Percentiles rank a stretch among this genome's conserved stretches.
Conservation (phyloP, 37 sponge, comb jelly and placozoan genomes). For the Dysidea cf. avara region DNA sequence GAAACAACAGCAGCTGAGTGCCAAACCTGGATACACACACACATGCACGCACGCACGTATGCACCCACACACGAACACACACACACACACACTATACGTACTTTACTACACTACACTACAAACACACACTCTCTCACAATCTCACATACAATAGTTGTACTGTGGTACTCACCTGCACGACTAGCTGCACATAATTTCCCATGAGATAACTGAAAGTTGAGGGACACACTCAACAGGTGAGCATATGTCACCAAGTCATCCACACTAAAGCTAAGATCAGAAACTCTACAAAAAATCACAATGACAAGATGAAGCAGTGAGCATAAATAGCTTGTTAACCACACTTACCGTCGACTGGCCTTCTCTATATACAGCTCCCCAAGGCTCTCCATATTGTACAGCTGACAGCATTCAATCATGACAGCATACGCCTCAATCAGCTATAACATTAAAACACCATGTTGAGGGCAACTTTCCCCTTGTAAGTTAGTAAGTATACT, state of each 20-base stretch:
- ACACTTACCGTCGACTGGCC: conserved; percentile 44
- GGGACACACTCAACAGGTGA: conserved; percentile 50
- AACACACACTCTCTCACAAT: neutral
- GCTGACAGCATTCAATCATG: conserved; percentile 77
- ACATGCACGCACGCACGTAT: neutral
- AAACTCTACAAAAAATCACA: conserved; percentile 27
- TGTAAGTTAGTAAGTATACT: no score
- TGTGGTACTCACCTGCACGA: conserved; percentile 18
- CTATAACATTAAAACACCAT: conserved; percentile 17
- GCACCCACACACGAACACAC: no score
- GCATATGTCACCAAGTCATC: conserved; percentile 50
- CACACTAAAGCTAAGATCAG: conserved; percentile 34
- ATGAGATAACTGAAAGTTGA: conserved; percentile 50
- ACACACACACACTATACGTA: no score
- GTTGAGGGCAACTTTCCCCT: no score
- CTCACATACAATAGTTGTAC: neutral
- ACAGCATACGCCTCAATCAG: conserved; percentile 78
- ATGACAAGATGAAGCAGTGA: neutral
- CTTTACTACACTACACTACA: neutral
- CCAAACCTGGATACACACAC: no score
- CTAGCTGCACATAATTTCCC: conserved; percentile 48
- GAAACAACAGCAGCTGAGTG: no score
- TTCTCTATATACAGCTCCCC: conserved; percentile 40
- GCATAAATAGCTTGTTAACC: neutral
- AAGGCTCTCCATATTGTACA: conserved; percentile 36